These are phyloP conservation scores for Paralvinella palmiformis DNA, from an alignment of 1,140 invertebrate species.

Conservation along the genomic window DNA sequence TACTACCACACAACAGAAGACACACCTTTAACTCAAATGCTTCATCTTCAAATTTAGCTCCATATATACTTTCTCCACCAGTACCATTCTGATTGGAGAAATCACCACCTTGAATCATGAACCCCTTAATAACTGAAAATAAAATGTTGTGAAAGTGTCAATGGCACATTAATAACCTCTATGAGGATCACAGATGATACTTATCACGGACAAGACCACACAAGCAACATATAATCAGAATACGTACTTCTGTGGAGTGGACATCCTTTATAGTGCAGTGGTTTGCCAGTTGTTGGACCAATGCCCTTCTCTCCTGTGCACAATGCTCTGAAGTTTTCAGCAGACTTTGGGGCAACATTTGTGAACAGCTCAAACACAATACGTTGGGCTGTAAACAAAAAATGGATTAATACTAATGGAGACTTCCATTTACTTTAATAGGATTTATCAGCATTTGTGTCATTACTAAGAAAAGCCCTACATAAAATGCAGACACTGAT, in stretches of 20 bases:
- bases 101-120: conserved; percentile 72
- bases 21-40: conserved; percentile 34
- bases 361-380: conserved; percentile 64
- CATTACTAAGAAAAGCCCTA: too few relatives aligned
- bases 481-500: too few relatives aligned
- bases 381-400: conserved; percentile 9
- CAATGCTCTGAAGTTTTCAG: conserved; percentile 55
- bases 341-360: conserved; percentile 87
- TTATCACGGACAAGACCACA: too few relatives aligned
- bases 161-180: not conserved
- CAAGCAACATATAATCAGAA: not conserved
- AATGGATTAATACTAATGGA: too few relatives aligned
- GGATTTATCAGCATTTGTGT: too few relatives aligned
- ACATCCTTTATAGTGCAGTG: conserved; percentile 61
- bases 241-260: conserved; percentile 70
- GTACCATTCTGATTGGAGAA: conserved; percentile 67
- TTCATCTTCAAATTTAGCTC: conserved; percentile 47
- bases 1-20: not conserved
- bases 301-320: conserved; percentile 52
- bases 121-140: conserved; percentile 50
- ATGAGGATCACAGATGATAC: too few relatives aligned
- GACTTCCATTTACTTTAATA: too few relatives aligned
- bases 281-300: conserved; percentile 18
- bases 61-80: conserved; percentile 46
- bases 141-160: conserved; percentile 11